These are phyloP conservation scores for Trachelus stipa DNA, from an alignment of 2,888 invertebrate species.

Conservation along the genomic window DNA sequence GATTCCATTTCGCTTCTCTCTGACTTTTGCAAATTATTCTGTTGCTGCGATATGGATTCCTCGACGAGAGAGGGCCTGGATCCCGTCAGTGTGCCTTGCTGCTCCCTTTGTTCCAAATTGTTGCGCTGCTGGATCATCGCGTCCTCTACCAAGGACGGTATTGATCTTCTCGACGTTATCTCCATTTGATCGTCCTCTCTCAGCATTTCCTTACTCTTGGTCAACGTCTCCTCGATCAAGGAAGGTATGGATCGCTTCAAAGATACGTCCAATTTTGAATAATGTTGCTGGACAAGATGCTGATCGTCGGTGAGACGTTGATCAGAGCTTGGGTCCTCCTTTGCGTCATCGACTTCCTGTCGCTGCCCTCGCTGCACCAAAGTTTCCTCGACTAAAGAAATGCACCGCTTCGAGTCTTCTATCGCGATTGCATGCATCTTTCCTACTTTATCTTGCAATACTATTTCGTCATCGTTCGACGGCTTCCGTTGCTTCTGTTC, in stretches of 20 bases:
- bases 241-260: neutral
- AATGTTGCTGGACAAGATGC: neutral
- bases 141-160: neutral
- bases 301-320: neutral
- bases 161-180: neutral
- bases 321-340: neutral
- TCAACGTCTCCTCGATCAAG: neutral
- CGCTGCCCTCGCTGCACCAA: neutral
- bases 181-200: neutral
- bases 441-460: neutral
- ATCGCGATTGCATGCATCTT: neutral
- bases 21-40: neutral
- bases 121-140: neutral
- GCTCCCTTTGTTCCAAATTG: neutral
- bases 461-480: slow-evolving; percentile 7
- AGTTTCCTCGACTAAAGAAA: neutral
- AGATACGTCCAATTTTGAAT: neutral
- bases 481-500: slow-evolving; percentile 21
- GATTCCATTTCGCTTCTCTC: neutral
- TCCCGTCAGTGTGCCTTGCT: neutral
- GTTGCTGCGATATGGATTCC: neutral
- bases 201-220: neutral
- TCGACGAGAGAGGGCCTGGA: neutral
- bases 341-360: neutral
- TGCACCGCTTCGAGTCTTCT: neutral